These are phyloP conservation scores for Lacerta bilineata DNA, from an alignment of 2,797 vertebrate species.

Conservation along the genomic window DNA sequence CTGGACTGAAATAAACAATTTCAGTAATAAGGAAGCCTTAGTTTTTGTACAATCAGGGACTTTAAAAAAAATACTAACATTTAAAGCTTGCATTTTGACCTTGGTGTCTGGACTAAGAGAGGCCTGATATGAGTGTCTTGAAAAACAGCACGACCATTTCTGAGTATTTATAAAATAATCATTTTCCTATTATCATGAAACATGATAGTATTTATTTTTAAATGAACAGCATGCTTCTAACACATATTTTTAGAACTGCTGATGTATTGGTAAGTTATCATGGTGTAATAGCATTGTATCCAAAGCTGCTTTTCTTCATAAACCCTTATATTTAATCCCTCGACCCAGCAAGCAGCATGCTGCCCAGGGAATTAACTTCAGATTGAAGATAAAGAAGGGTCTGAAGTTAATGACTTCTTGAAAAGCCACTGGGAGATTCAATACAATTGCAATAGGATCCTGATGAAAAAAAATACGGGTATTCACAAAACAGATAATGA, in stretches of 20 bases:
- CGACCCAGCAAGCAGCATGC: constrained; percentile 77
- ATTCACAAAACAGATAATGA: constrained; percentile 45
- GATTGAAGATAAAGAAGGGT: constrained; percentile 82
- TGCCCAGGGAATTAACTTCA: constrained; percentile 84
- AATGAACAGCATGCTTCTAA: constrained; percentile 80
- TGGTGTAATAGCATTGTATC: constrained; percentile 83
- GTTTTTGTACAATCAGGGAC: background rate
- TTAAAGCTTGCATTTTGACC: background rate
- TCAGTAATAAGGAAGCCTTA: background rate
- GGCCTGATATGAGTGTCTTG: constrained; percentile 37
- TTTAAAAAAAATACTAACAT: constrained; percentile 5
- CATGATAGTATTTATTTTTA: constrained; percentile 76
- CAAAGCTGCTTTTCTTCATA: constrained; percentile 86
- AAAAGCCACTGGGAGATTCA: constrained; percentile 72
- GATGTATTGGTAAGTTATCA: constrained; percentile 85
- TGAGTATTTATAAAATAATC: constrained; percentile 66
- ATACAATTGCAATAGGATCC: constrained; percentile 69
- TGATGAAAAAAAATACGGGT: constrained; percentile 66
- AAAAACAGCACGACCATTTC: constrained; percentile 62
- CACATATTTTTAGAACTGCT: constrained; percentile 75
- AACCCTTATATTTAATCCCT: constrained; percentile 85
- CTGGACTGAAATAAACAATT: background rate
- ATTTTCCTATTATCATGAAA: constrained; percentile 72
- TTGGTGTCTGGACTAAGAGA: background rate
- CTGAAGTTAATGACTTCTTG: constrained; percentile 81